A percentile compares a stretch with the other conserved stretches of the same genome.
Conservation (phyloP, 2,113 vertebrate species). For the Pontoporia blainvillei region DNA sequence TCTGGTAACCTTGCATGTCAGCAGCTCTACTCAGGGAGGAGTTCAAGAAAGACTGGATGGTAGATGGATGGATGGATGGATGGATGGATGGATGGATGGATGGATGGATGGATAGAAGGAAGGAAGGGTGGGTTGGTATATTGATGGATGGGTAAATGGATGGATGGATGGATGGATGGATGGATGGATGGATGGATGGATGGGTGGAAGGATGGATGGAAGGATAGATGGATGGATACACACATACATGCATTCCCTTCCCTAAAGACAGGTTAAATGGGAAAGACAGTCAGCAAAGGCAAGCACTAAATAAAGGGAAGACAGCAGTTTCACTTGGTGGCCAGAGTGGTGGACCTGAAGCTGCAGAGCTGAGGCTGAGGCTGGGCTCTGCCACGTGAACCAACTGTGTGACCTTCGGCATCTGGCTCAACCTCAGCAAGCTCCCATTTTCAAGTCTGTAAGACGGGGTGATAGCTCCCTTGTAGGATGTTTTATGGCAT, state of each 20-base stretch:
- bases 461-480: rapidly evolving
- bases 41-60: not conserved
- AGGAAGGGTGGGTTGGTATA: not conserved
- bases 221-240: not conserved
- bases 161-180: rapidly evolving
- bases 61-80: rapidly evolving
- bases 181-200: not conserved
- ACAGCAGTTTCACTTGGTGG: not conserved
- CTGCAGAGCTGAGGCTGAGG: not conserved
- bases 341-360: not conserved
- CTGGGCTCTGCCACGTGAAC: not conserved
- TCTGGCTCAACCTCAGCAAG: too few relatives aligned
- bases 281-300: not conserved
- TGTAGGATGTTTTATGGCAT: not conserved
- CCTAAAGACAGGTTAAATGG: not conserved
- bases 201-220: not conserved
- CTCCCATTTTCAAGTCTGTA: not conserved
- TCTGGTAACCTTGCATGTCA: not conserved
- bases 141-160: not conserved
- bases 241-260: not conserved
- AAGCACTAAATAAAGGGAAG: not conserved
- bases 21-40: not conserved
- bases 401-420: not conserved
- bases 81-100: too few relatives aligned
- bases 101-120: too few relatives aligned